Base-by-base conservation (phyloP, 2,888 invertebrate species). In the Drosophila birchii region DNA sequence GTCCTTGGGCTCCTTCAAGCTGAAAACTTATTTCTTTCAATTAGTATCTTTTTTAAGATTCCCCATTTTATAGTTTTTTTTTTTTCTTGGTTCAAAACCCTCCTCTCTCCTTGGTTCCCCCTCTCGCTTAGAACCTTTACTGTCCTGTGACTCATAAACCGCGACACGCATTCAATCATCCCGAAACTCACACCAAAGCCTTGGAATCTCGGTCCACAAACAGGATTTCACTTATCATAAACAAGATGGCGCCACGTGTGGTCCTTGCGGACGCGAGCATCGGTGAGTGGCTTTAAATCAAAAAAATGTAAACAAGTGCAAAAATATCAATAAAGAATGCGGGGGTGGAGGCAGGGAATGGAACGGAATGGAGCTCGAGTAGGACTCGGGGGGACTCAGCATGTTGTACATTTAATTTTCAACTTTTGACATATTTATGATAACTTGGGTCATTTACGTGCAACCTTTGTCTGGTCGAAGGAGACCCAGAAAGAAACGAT, bases 371-470 rank as follows among this genome's bases (percentile, higher is more conserved):
- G 58, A 59, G 70, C 44, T 29, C 23, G 18, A 16, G 44, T 44
- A 16, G 74, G 66, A 66, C 29, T 39, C 54, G 23, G 56, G n/a
- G 53, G 51, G 34, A 63, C 75, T 55, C 59, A 56, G 73, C 91
- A 80, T 87, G 91, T 87, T 91, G 91, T 81, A 91, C 90, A 86
- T 91, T 90, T 91, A 89, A 92, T 92, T 91, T 91, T 85, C 85
- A 90, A 76, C 88, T 90, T 88, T 91, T 91, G 92, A 92, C 92
- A 92, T 92, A 91, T 92, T 92, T 92, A 92, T 92, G 92, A 91
- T 91, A 89, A 90, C 90, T 88, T 88, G 92, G 92, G 92, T 91
- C 92, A 92, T 91, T 92, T 91, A 89, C 87, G 91, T 86, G 91
- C 91, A 90, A 91, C 92, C 90, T 91, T 91, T 91, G 90, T 89